These are phyloP conservation scores for human DNA, from an alignment of 2,113 vertebrate species.

Conservation along the genomic window DNA sequence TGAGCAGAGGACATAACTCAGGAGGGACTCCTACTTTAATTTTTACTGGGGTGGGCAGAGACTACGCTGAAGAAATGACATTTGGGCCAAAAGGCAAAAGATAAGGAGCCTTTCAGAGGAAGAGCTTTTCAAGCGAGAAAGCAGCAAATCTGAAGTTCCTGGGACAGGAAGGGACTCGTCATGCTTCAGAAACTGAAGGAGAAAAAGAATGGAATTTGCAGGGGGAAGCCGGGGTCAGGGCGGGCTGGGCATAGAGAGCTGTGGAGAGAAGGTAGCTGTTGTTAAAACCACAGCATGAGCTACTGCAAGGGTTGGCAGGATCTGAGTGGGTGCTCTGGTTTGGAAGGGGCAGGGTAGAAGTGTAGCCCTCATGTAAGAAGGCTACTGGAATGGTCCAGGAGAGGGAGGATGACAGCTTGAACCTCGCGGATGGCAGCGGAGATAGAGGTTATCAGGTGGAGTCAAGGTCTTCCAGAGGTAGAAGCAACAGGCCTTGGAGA, in stretches of 20 bases:
- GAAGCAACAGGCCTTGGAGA: background rate
- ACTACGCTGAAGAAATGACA: background rate
- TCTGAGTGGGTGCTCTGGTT: background rate
- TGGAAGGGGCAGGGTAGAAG: background rate
- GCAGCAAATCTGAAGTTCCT: background rate
- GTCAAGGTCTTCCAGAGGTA: background rate
- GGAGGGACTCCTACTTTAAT: background rate
- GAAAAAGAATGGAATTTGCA: accelerated
- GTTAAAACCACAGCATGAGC: background rate
- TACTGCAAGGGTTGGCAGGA: background rate
- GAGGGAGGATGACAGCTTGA: background rate
- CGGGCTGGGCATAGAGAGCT: background rate
- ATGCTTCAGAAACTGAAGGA: background rate
- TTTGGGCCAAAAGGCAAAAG: background rate
- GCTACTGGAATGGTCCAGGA: background rate
- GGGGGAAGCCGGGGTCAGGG: background rate
- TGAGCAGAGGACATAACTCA: background rate
- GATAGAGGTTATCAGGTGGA: accelerated
- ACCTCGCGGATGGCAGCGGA: background rate
- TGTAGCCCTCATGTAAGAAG: background rate
- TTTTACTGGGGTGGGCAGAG: background rate
- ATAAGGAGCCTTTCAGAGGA: background rate
- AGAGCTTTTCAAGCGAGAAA: background rate
- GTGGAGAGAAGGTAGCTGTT: too few relatives aligned
- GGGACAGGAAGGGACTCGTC: background rate